Evolutionary conservation across 2,113 vertebrate species (phyloP).

Genomic region (Illadopsis cleaveri): DNA sequence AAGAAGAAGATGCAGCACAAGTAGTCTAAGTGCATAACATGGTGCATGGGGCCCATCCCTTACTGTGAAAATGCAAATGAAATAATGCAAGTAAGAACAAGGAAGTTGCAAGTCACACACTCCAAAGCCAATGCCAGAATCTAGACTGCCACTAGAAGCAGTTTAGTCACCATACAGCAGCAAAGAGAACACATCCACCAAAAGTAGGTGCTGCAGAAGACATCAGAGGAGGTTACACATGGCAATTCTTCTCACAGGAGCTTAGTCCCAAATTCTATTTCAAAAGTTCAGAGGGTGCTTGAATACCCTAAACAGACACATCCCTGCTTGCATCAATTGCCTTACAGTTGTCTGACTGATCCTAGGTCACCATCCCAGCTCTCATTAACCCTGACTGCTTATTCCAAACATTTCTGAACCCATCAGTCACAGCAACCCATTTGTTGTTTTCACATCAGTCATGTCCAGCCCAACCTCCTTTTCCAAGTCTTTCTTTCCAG

Average conservation of each 20-base stretch:
- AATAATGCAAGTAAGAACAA: not conserved
- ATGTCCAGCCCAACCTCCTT: not conserved
- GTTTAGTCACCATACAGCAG: not conserved
- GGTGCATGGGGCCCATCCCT: not conserved
- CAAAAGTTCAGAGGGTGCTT: not conserved
- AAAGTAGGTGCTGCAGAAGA: not conserved
- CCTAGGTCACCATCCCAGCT: not conserved
- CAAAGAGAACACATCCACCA: not conserved
- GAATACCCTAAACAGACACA: not conserved
- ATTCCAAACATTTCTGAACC: not conserved
- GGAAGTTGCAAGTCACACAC: not conserved
- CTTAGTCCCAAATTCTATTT: not conserved
- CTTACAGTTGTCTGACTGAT: not conserved
- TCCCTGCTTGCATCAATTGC: not conserved
- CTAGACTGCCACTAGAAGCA: not conserved
- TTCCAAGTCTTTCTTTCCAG: not conserved
- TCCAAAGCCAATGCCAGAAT: not conserved
- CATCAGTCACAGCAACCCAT: not conserved
- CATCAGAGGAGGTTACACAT: fast-evolving
- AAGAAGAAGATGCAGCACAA: not conserved
- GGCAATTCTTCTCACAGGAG: not conserved
- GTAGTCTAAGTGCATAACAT: not conserved
- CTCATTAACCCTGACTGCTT: not conserved
- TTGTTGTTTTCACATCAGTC: not conserved
- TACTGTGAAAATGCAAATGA: not conserved